Conservation (phyloP, 2,113 vertebrate species). For the Rhynchomys soricoides region DNA sequence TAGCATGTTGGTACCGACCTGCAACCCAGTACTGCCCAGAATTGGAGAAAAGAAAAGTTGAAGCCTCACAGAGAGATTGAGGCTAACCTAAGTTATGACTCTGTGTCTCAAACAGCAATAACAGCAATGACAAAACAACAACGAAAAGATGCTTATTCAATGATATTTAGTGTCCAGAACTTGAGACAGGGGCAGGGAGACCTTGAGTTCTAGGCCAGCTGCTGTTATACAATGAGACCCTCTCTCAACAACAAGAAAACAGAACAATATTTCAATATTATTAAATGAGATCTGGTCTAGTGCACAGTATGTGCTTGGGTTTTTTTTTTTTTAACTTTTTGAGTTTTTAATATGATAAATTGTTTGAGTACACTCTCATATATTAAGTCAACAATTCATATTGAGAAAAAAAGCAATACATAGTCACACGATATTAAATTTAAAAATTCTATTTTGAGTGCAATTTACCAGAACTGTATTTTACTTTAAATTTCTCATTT, state of each 20-base stretch:
- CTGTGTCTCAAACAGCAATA: neutral
- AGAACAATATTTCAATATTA: neutral
- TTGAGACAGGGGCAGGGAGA: neutral
- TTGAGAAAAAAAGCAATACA: conserved; percentile 4
- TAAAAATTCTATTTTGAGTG: conserved; percentile 36
- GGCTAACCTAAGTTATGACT: neutral
- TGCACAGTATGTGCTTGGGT: neutral
- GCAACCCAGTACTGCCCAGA: neutral
- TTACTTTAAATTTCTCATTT: conserved; percentile 58
- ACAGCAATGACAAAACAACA: neutral
- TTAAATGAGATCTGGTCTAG: neutral
- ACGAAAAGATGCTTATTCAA: neutral
- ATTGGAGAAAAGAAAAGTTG: neutral
- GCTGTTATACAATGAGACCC: neutral
- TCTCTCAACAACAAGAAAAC: neutral
- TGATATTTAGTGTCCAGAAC: neutral
- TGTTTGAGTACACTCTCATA: conserved; percentile 2
- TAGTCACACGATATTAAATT: conserved; percentile 17
- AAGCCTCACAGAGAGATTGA: no score
- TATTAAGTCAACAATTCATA: conserved; percentile 43
- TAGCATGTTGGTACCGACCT: no score
- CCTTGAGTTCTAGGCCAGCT: neutral
- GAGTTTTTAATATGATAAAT: neutral
- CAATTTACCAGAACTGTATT: neutral
- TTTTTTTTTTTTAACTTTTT: conserved; percentile 19